Base-by-base conservation (phyloP, 2,113 vertebrate species). In the Neoarius graeffei region DNA sequence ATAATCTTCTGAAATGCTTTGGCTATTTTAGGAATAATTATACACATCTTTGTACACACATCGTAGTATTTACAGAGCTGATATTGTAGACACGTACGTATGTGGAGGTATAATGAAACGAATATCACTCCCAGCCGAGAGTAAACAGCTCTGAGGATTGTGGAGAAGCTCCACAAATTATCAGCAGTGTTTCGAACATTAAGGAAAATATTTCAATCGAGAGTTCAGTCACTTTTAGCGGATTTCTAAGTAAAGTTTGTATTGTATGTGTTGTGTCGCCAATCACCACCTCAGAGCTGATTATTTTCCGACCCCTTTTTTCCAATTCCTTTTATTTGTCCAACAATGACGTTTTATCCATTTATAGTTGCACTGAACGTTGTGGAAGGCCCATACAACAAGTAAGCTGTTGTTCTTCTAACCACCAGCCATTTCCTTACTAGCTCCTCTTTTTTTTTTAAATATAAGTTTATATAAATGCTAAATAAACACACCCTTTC, bases 21-120 rank as follows among this genome's bases (percentile, higher is more conserved):
- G 64, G 88, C 79, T 87, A 86, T 83, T 87, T 89, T 87, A 54
- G 87, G 88, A 66, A 60, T 90, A 90, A 90, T 88, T 90, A 56
- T 88, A 81, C 54, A 30, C 54, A 60, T 35, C 80, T 81, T 60
- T 87, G 76, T 87, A 85, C 85, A 60, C 66, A 59, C 59, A 60
- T 82, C 2, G 60, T 85, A 67, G 87, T 86, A 84, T 88, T 90
- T 90, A 79, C 81, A 59, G 85, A 81, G 62, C 66, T 86, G 81
- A 81, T 81, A 59, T 23, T 56, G 56, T n/a, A 79, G 1, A n/a
- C 17, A 17, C 15, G 30, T 19, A 27, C 19, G 7, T 13, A 27
- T 48, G 35, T 48, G 48, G 25, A 8, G 56, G 76, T 80, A 7
- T 56, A 27, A 80, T 54, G 56, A 56, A 80, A 17, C 5, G 54